Conservation (phyloP, 2,888 invertebrate genomes). For the Xanthorhoe spadicearia region DNA sequence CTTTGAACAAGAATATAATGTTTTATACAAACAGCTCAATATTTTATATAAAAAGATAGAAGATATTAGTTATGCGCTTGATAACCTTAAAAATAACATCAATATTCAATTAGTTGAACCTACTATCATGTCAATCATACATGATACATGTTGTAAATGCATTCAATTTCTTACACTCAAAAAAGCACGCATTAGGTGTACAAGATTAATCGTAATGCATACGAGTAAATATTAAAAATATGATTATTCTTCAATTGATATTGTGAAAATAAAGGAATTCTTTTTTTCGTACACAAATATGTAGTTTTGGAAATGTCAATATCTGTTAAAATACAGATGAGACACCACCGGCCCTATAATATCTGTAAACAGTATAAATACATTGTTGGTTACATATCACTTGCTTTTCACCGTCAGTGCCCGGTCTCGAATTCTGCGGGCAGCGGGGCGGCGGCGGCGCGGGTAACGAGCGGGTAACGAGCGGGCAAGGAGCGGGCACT, state of each 20-base stretch:
- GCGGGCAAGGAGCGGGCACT: too few species aligned
- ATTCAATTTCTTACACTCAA: constrained; percentile 27
- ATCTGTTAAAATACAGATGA: neutral
- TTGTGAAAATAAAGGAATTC: neutral
- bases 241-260: neutral
- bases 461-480: too few species aligned
- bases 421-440: too few species aligned
- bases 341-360: neutral
- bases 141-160: constrained; percentile 37
- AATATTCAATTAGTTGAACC: neutral
- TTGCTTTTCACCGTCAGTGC: constrained; percentile 34
- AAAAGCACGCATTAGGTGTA: constrained; percentile 32
- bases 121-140: constrained; percentile 33
- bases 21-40: constrained; percentile 1
- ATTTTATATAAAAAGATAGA: neutral
- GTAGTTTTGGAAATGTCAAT: too few species aligned
- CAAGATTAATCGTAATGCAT: constrained; percentile 21
- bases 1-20: neutral
- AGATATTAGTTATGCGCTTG: neutral
- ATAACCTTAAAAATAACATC: constrained; percentile 3
- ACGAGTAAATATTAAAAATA: constrained; percentile 32
- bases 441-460: too few species aligned
- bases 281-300: too few species aligned
- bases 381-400: constrained; percentile 42
- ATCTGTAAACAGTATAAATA: constrained; percentile 28